Base-by-base conservation (phyloP, 2,888 invertebrate species). In the Platycheirus rosarum region DNA sequence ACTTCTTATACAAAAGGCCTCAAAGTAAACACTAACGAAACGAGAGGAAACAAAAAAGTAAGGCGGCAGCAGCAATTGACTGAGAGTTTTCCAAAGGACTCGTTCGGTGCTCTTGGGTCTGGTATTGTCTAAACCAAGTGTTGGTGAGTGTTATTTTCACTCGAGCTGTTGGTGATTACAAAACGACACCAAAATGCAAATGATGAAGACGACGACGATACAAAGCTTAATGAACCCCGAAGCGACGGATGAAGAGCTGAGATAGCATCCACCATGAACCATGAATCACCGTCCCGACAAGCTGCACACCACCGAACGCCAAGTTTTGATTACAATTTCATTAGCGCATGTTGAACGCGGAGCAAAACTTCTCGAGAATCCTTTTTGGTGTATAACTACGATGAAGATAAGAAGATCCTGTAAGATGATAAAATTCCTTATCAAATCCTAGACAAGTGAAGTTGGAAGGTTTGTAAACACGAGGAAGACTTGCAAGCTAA, bases 271-370 rank as follows among this genome's bases (percentile, higher is more conserved):
- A 29, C 2, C 1, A 8, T 11, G 11, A 16, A 42, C 51, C 51
- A 51, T 42, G 66, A 66, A 60, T 55, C 49, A 62, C 37, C 23
- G 9, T n/a, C 42, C 26, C 3, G 20, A 14, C n/a, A 49, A 69
- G 16, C 49, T 8, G 8, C 57, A 42, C 68, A 44, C 8, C 49
- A 40, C 11, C n/a, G 35, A 65, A 16, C 44, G 5, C 20, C 26
- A 46, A 60, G 46, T 75, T 80, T 80, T 75, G 75, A 80, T 75
- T 70, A 75, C 69, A 80, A 80, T 80, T 80, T 65, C 79, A 80
- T 80, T 75, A 66, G 57, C 57, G 49, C 8, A 23, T 26, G 23
- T 40, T 14, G 35, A 37, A 8, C 26, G 40, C 48, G 62, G 14
- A 26, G 23, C 42, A 65, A 65, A 80, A 80, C 65, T 80, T 80